A percentile compares a stretch with the other conserved stretches of the same genome.
Evolutionary conservation across 2,113 vertebrate species (phyloP).

Genomic region (Albula goreensis): DNA sequence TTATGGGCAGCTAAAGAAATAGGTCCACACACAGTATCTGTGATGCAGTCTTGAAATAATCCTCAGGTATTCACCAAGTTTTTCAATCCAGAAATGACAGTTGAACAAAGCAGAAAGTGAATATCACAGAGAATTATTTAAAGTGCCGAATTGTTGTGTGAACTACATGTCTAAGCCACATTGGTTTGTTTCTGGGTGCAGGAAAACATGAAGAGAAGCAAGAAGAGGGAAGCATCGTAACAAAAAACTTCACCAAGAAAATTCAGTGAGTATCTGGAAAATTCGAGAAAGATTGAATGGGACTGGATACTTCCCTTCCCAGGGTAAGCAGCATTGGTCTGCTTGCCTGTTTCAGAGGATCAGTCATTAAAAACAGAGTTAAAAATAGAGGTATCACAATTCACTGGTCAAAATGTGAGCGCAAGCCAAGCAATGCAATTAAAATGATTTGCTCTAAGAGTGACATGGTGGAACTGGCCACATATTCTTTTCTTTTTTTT

Average conservation of each 20-base stretch:
- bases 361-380: not conserved
- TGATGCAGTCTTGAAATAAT: not conserved
- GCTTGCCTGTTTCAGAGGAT: not conserved
- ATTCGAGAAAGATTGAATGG: not conserved
- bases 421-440: not conserved
- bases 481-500: not conserved
- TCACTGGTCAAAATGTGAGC: not conserved
- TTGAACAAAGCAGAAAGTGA: not conserved
- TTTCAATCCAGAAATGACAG: not conserved
- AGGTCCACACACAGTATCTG: not conserved
- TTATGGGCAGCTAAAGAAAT: not conserved
- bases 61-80: not conserved
- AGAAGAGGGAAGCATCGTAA: conserved; percentile 92
- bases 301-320: not conserved
- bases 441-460: not conserved
- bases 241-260: conserved; percentile 99
- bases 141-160: not conserved
- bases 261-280: conserved; percentile 87
- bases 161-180: not conserved
- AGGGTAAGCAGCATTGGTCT: not conserved
- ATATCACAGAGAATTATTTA: not conserved
- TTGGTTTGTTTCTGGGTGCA: conserved; percentile 39
- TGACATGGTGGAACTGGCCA: not conserved
- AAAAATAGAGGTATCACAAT: not conserved
- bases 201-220: conserved; percentile 97